Conservation (phyloP, 2,888 invertebrate genomes). For the Oligia latruncula region DNA sequence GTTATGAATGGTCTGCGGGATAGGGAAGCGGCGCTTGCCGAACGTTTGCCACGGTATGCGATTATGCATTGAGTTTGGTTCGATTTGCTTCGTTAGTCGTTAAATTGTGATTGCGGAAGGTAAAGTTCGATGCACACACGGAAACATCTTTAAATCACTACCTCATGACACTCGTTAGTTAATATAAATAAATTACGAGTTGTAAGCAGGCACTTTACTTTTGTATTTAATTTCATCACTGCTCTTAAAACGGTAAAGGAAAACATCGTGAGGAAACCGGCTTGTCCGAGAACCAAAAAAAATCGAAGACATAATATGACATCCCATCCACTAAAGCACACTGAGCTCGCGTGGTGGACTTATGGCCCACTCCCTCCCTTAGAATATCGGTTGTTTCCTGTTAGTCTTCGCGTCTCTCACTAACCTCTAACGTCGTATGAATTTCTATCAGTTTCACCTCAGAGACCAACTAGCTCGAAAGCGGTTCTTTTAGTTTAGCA, state of each 20-base stretch:
- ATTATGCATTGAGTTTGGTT: slow-evolving; percentile 34
- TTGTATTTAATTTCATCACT: no score
- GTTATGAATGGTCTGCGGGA: slow-evolving; percentile 54
- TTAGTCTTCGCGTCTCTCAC: slow-evolving; percentile 29
- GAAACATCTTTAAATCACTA: not conserved
- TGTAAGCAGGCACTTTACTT: no score
- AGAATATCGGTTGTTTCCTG: slow-evolving; percentile 44
- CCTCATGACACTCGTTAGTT: not conserved
- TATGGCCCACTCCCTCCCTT: not conserved
- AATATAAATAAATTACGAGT: not conserved
- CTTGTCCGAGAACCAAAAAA: not conserved
- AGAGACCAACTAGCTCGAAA: slow-evolving; percentile 47
- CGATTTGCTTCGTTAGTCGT: slow-evolving; percentile 7
- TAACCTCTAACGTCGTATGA: slow-evolving; percentile 55
- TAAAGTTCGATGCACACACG: not conserved
- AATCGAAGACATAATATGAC: not conserved
- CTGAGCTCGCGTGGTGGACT: not conserved
- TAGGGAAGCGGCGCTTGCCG: slow-evolving; percentile 28
- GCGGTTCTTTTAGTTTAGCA: slow-evolving; percentile 41
- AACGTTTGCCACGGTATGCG: slow-evolving; percentile 32
- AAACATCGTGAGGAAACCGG: no score
- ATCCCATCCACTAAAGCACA: not conserved
- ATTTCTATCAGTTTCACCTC: slow-evolving; percentile 62
- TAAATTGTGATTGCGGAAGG: slow-evolving; percentile 13
- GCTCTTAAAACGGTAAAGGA: no score